Evolutionary conservation across 2,888 invertebrate genomes (phyloP).

Genomic region (Sturmia bella): DNA sequence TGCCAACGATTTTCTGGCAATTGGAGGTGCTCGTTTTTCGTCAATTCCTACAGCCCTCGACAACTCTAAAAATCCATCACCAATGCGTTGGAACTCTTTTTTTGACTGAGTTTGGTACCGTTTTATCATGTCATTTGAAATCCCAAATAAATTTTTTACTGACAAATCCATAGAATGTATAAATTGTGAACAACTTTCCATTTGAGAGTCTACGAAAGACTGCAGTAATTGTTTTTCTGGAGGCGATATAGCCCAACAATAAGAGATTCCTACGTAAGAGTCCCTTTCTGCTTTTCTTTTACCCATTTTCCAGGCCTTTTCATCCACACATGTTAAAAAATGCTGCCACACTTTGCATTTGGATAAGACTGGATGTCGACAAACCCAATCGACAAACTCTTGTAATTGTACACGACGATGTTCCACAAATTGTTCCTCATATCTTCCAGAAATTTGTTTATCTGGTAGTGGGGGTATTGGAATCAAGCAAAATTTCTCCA

Average conservation of each 20-base stretch:
- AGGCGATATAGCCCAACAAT: constrained; percentile 93
- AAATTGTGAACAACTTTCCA: constrained; percentile 92
- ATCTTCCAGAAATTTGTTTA: constrained; percentile 98
- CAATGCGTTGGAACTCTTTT: constrained; percentile 94
- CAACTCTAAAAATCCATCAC: constrained; percentile 91
- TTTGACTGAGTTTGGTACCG: constrained; percentile 86
- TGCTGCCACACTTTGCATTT: constrained; percentile 97
- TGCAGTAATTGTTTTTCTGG: constrained; percentile 90
- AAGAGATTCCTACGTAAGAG: constrained; percentile 93
- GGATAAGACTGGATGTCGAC: constrained; percentile 96
- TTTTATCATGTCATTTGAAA: constrained; percentile 92
- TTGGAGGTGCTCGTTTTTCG: constrained; percentile 84
- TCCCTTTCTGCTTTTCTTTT: constrained; percentile 98
- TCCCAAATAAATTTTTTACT: constrained; percentile 90
- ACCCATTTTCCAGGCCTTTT: constrained; percentile 98
- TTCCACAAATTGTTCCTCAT: constrained; percentile 98
- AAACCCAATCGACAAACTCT: constrained; percentile 98
- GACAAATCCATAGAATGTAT: constrained; percentile 93
- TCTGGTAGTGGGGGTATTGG: constrained; percentile 98
- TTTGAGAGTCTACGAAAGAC: constrained; percentile 89
- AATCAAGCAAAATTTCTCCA: constrained; percentile 96
- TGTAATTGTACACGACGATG: constrained; percentile 96
- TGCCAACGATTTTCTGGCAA: constrained; percentile 86
- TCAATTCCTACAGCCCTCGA: constrained; percentile 93
- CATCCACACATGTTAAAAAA: constrained; percentile 98